Conservation (phyloP, 2,113 vertebrate genomes). For the Alouatta palliata region DNA sequence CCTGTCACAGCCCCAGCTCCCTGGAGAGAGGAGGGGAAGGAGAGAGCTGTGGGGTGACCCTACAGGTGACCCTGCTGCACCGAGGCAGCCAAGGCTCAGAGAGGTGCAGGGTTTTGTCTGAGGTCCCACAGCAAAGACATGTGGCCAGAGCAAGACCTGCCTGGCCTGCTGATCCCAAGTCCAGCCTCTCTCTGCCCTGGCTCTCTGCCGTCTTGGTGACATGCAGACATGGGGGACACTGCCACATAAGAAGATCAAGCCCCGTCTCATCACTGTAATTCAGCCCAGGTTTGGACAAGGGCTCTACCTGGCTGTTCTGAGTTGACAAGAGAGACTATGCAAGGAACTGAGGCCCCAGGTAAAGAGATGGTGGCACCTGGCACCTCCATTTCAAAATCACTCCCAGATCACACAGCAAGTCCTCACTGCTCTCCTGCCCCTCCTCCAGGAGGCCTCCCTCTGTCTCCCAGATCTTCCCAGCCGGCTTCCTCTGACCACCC, state of each 20-base stretch:
- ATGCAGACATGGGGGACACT: neutral
- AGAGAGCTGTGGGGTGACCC: neutral
- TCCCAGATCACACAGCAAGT: neutral
- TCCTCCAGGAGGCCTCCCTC: neutral
- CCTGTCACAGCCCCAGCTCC: neutral
- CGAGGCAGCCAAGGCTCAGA: neutral
- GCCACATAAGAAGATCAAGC: neutral
- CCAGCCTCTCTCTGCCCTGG: neutral
- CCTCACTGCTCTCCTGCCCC: neutral
- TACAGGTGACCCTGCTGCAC: neutral
- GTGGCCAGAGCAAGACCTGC: neutral
- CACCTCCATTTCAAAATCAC: neutral
- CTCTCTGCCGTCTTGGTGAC: neutral
- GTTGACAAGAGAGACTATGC: neutral
- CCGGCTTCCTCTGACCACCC: neutral
- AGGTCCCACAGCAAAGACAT: neutral
- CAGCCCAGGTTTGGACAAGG: neutral
- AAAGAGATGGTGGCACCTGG: neutral
- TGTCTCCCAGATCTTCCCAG: neutral
- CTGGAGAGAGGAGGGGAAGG: neutral
- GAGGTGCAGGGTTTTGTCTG: neutral
- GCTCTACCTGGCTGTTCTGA: neutral
- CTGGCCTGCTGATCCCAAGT: neutral
- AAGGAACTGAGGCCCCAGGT: neutral
- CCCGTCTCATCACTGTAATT: neutral